Percentiles rank a stretch among this genome's conserved stretches.
phyloP scores from a whole-genome alignment of 1,140 invertebrate genomes.

The Brachionus angularis region DNA sequence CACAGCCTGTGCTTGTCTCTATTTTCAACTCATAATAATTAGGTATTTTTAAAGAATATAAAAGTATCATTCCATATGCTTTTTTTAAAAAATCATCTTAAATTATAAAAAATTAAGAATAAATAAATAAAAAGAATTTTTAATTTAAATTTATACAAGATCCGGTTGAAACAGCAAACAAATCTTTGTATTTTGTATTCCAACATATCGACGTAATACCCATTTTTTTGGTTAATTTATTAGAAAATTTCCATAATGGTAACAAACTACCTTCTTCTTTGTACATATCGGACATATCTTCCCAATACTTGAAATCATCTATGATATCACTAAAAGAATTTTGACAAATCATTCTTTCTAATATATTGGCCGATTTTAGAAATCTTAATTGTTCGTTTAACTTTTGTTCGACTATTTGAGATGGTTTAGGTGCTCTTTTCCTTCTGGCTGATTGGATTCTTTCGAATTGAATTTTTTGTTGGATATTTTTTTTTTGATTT shows the following conservation, averaged over 20 bases:
- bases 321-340: constrained; percentile 86
- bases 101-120: constrained; percentile 45
- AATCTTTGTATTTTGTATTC: constrained; percentile 78
- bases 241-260: constrained; percentile 82
- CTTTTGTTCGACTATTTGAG: constrained; percentile 45
- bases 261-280: constrained; percentile 81
- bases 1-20: constrained; percentile 73
- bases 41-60: constrained; percentile 85
- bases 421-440: neutral
- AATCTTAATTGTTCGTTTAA: constrained; percentile 53
- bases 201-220: constrained; percentile 78
- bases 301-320: constrained; percentile 89
- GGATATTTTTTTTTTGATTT: constrained; percentile 46
- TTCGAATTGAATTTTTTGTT: constrained; percentile 45
- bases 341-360: constrained; percentile 88
- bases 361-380: constrained; percentile 67
- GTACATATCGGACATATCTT: constrained; percentile 88
- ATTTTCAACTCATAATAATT: constrained; percentile 81
- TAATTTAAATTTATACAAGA: constrained; percentile 63
- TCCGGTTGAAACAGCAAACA: constrained; percentile 83
- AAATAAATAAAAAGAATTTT: constrained; percentile 40
- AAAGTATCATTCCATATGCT: constrained; percentile 67
- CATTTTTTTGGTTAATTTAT: constrained; percentile 64
- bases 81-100: constrained; percentile 76
- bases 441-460: neutral